Conservation (phyloP, 2,113 vertebrate species). For the Excalfactoria chinensis region DNA sequence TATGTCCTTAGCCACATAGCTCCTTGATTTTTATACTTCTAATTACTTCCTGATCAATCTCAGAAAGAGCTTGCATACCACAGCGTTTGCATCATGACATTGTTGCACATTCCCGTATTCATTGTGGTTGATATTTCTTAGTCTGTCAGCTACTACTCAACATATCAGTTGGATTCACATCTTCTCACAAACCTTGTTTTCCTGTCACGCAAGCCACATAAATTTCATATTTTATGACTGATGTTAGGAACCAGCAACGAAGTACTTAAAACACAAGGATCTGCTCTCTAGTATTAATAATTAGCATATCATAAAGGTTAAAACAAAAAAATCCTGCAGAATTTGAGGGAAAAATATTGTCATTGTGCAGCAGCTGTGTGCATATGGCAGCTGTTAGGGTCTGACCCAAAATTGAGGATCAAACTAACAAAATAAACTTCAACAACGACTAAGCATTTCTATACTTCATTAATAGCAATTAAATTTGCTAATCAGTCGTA, state of each 20-base stretch:
- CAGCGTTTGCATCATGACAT: not conserved
- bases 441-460: not conserved
- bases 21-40: not conserved
- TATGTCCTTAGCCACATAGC: not conserved
- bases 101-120: not conserved
- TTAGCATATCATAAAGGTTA: conserved; percentile 25
- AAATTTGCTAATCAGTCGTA: not conserved
- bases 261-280: not conserved
- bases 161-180: not conserved
- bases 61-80: not conserved
- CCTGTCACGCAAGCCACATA: not conserved
- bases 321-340: not conserved
- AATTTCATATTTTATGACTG: not conserved
- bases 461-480: not conserved
- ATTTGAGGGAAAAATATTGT: not conserved
- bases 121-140: not conserved
- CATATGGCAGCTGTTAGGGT: conserved; percentile 11
- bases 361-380: conserved; percentile 28
- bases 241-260: conserved; percentile 2
- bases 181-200: conserved; percentile 8
- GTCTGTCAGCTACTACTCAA: not conserved
- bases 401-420: not conserved
- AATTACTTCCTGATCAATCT: not conserved
- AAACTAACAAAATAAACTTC: conserved; percentile 40
- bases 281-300: not conserved